Evolutionary conservation across 2,888 invertebrate genomes (phyloP), one percentile per base, ranked within the genome.

Genomic region (Ichneumoninae sp.): DNA sequence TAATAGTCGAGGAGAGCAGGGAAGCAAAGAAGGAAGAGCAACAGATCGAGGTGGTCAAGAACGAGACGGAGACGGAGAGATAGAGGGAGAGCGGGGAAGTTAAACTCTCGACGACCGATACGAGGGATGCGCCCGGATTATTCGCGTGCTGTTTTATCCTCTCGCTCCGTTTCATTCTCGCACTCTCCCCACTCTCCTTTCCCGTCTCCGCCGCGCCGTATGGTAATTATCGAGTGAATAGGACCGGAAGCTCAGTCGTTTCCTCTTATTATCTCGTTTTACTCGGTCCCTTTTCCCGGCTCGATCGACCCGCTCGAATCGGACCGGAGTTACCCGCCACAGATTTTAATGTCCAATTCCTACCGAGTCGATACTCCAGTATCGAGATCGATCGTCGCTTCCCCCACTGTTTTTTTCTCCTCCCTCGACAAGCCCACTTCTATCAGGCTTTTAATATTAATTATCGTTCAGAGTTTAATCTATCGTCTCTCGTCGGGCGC

Each of bases 231-330:
- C 30, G 62, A 62, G 62, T 62, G 62, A 62, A 33, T 30, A 26
- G 62, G 62, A 62, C 62, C 62, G 62, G 62, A 62, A 62, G 62
- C 62, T 62, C 36, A 30, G 33, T 57, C 36, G 62, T 62, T 62
- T 62, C 33, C 62, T 62, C 62, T 62, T 36, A 62, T 62, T 62
- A 62, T 62, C 62, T 36, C 52, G 54, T 66, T 40, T 65, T 36
- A 13, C 40, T n/a, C 54, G 52, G n/a, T 78, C 47, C 33, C 52
- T 60, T 33, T 44, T 68, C 10, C 16, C 50, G 54, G 19, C 72
- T 50, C 33, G 60, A 57, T 78, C 26, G 44, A 78, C 47, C 19
- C 47, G 8, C 65, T 47, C 47, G 30, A 10, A 19, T 26, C 19
- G 62, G 16, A 33, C 60, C 26, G 13, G 3, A 47, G 16, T 47